These are phyloP conservation scores for Athetis lepigone DNA, from an alignment of 2,888 invertebrate species.

Conservation along the genomic window DNA sequence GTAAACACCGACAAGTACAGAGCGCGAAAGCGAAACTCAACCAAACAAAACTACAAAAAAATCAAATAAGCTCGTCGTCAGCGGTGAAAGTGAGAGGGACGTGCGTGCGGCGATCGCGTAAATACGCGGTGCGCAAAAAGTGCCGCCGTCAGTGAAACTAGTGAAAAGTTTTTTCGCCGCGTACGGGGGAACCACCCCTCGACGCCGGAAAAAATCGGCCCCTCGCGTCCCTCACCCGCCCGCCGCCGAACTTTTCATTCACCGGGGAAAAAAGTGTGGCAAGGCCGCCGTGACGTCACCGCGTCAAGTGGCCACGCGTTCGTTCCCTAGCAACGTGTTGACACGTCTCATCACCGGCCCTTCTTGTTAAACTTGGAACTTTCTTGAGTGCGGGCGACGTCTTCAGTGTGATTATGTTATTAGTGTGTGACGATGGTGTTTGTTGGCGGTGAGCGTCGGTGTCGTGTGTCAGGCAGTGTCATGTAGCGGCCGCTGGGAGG, in stretches of 20 bases:
- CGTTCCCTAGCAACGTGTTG: constrained; percentile 88
- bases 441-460: constrained; percentile 72
- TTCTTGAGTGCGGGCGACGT: constrained; percentile 55
- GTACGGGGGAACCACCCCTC: constrained; percentile 87
- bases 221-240: constrained; percentile 88
- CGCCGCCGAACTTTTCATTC: constrained; percentile 92
- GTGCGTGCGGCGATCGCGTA: constrained; percentile 85
- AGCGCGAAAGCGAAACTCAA: constrained; percentile 65
- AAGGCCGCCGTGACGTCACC: constrained; percentile 90
- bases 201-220: constrained; percentile 87
- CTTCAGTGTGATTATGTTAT: constrained; percentile 69
- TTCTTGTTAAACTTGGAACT: constrained; percentile 51
- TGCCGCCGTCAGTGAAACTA: constrained; percentile 90
- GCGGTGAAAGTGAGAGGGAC: constrained; percentile 80
- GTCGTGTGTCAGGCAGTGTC: constrained; percentile 76
- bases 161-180: constrained; percentile 89
- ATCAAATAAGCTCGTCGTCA: constrained; percentile 68
- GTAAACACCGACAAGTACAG: constrained; percentile 62
- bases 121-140: constrained; percentile 88
- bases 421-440: constrained; percentile 71
- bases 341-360: constrained; percentile 71
- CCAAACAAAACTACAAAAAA: constrained; percentile 67
- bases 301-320: constrained; percentile 88
- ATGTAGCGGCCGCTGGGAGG: constrained; percentile 77
- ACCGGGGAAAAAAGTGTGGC: constrained; percentile 91